Evolutionary conservation across 53 echinoderm and acorn worm genomes (phyloP).

Genomic region (Crossaster papposus): DNA sequence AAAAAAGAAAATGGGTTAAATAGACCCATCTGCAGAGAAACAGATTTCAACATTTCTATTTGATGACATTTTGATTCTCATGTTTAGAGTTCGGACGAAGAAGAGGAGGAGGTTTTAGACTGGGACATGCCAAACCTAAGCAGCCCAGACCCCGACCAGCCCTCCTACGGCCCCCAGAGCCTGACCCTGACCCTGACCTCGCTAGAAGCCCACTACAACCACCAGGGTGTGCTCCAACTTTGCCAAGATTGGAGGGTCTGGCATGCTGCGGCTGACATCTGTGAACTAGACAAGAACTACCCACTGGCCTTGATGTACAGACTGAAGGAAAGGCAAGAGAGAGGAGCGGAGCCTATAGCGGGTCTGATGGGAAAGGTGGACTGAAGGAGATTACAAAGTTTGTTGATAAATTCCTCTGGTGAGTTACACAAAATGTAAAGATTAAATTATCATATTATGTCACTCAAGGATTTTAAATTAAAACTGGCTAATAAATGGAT

Average conservation of each 20-base stretch:
- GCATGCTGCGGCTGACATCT: conserved; percentile 51
- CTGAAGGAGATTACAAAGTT: conserved; percentile 17
- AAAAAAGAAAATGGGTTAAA: too few species aligned
- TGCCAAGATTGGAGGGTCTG: conserved; percentile 56
- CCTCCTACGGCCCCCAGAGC: conserved; percentile 53
- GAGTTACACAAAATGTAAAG: background rate
- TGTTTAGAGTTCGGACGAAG: conserved; percentile 42
- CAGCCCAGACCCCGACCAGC: background rate
- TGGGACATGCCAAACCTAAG: conserved; percentile 57
- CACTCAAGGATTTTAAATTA: background rate
- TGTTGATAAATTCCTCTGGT: conserved; percentile 58
- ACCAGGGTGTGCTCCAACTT: conserved; percentile 33
- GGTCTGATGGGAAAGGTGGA: conserved; percentile 8
- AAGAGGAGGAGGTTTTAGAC: conserved; percentile 25
- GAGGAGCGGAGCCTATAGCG: conserved; percentile 1
- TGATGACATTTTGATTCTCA: too few species aligned
- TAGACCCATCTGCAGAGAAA: too few species aligned
- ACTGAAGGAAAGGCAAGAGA: conserved; percentile 40
- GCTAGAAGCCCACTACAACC: conserved; percentile 52
- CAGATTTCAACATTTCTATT: too few species aligned
- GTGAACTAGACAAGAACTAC: conserved; percentile 57
- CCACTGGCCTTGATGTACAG: conserved; percentile 56
- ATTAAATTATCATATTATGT: background rate
- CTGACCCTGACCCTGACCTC: conserved; percentile 41
- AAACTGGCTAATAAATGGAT: background rate